Conservation (phyloP, 2,113 vertebrate species). For the Lepidothrix coronata region DNA sequence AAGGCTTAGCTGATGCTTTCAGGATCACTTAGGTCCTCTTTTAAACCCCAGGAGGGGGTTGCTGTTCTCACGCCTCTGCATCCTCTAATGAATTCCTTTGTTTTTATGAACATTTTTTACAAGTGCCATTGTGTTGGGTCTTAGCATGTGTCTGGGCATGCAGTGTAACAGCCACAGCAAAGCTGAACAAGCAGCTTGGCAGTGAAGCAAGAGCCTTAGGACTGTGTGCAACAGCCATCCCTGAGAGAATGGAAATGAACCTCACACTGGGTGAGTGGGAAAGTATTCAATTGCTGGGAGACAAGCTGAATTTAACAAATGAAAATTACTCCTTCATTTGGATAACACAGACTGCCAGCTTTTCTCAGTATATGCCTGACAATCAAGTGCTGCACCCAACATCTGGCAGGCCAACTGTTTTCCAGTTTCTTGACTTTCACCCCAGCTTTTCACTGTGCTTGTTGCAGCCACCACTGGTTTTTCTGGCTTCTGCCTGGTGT, state of each 20-base stretch:
- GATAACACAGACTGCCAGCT: not conserved
- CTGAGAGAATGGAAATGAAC: constrained; percentile 20
- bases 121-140: not conserved
- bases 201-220: not conserved
- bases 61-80: not conserved
- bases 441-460: not conserved
- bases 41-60: not conserved
- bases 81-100: not conserved
- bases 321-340: not conserved
- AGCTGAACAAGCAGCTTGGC: constrained; percentile 40
- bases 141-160: not conserved
- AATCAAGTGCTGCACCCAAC: not conserved
- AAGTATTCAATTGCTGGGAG: constrained; percentile 44
- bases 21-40: not conserved
- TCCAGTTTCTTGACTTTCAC: not conserved
- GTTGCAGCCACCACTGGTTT: not conserved
- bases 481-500: not conserved
- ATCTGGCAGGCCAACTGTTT: not conserved
- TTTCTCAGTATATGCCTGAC: not conserved
- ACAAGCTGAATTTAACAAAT: constrained; percentile 48
- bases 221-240: not conserved
- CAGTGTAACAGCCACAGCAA: not conserved
- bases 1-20: not conserved
- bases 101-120: not conserved
- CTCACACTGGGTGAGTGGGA: not conserved